Evolutionary conservation across 2,113 vertebrate genomes (phyloP).

Genomic region (Probosciger aterrimus): DNA sequence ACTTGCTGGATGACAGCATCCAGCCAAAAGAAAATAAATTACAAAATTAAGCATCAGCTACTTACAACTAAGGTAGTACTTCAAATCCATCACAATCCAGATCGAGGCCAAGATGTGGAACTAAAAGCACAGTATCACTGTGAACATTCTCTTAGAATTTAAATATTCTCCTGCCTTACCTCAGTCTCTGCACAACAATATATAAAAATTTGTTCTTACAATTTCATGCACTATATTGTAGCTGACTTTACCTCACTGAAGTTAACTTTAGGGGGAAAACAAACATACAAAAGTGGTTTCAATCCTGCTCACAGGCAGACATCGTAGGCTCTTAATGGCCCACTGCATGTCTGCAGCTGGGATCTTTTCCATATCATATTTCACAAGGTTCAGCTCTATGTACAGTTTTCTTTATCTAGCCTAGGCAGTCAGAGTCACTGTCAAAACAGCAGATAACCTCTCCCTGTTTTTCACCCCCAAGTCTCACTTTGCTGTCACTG

Average conservation of each 20-base stretch:
- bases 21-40: neutral
- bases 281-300: neutral
- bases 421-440: neutral
- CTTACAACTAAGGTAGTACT: neutral
- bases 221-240: neutral
- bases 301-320: neutral
- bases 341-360: neutral
- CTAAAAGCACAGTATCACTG: neutral
- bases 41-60: neutral
- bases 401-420: neutral
- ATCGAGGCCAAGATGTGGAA: neutral
- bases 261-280: neutral
- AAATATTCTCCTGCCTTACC: neutral
- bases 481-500: neutral
- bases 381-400: neutral
- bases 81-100: neutral
- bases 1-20: neutral
- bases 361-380: neutral
- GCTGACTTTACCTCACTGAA: neutral
- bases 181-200: neutral
- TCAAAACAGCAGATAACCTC: neutral
- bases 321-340: neutral
- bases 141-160: neutral
- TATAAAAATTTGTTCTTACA: neutral
- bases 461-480: neutral